Conservation (phyloP, 2,888 invertebrate genomes). For the Morpho deidamia region DNA sequence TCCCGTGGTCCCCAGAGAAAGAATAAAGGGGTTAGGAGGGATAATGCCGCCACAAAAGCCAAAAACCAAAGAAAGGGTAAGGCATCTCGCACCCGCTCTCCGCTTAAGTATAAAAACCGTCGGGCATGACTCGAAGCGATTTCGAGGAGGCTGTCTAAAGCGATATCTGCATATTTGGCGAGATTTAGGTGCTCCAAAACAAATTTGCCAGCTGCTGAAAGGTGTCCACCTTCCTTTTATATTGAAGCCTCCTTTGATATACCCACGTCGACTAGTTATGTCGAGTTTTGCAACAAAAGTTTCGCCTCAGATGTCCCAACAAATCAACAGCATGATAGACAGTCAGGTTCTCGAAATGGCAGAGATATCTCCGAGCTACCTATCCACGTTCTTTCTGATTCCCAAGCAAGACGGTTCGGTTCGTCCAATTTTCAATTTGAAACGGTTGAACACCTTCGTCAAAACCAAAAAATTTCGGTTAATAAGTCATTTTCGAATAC, state of each 20-base stretch:
- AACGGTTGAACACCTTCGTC: constrained; percentile 18
- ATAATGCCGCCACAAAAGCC: constrained; percentile 7
- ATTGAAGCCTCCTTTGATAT: constrained; percentile 8
- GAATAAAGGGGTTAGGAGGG: background rate
- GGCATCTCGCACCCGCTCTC: too few species aligned
- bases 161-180: constrained; percentile 5
- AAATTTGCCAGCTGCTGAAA: too few species aligned
- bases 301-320: constrained; percentile 4
- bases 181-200: too few species aligned
- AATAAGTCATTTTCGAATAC: constrained; percentile 20
- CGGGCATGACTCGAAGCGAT: constrained; percentile 2
- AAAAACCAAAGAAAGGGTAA: background rate
- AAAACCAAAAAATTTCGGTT: constrained; percentile 12
- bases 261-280: constrained; percentile 8
- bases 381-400: constrained; percentile 22
- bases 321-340: constrained; percentile 21
- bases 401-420: constrained; percentile 15
- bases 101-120: too few species aligned
- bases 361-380: constrained; percentile 12
- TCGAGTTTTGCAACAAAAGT: constrained; percentile 10
- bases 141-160: constrained; percentile 11
- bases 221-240: constrained; percentile 5
- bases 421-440: constrained; percentile 21
- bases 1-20: too few species aligned
- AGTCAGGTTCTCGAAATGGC: constrained; percentile 17